Percentiles rank a stretch among this genome's conserved stretches.
Conservation (phyloP, 2,113 vertebrate genomes). For the Scalopus aquaticus region DNA sequence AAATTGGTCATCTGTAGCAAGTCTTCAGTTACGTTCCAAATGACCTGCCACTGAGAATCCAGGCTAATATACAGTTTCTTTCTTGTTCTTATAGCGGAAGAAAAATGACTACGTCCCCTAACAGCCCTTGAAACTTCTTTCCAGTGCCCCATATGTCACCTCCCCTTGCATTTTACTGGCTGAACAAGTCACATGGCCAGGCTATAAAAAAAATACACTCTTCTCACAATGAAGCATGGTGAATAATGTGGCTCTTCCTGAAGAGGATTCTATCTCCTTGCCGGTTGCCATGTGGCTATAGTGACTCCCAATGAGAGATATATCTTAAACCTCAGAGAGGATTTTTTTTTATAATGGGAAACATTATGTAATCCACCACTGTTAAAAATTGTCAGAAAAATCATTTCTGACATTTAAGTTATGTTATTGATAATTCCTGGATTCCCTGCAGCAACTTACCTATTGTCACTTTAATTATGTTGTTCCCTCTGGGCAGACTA, state of each 20-base stretch:
- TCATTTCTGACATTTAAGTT: slow-evolving; percentile 69
- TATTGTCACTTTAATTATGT: slow-evolving; percentile 73
- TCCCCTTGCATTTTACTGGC: neutral
- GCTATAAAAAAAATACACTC: neutral
- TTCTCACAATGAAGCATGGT: neutral
- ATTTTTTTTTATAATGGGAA: slow-evolving; percentile 71
- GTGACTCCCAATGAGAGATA: slow-evolving; percentile 32
- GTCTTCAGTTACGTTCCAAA: neutral
- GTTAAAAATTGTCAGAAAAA: slow-evolving; percentile 70
- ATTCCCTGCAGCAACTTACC: slow-evolving; percentile 58
- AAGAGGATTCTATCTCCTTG: neutral
- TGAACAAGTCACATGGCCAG: neutral
- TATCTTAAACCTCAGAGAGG: slow-evolving; percentile 64
- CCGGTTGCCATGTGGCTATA: neutral
- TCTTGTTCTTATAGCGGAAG: neutral
- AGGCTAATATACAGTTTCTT: neutral
- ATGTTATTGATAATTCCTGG: slow-evolving; percentile 68
- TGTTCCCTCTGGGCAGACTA: slow-evolving; percentile 66
- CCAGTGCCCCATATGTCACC: neutral
- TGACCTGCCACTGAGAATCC: neutral
- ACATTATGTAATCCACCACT: slow-evolving; percentile 58
- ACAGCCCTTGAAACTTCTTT: neutral
- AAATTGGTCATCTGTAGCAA: neutral
- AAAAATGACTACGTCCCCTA: neutral
- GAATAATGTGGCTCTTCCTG: neutral